Evolutionary conservation across 2,113 vertebrate species (phyloP).

Genomic region (Agelaius tricolor): DNA sequence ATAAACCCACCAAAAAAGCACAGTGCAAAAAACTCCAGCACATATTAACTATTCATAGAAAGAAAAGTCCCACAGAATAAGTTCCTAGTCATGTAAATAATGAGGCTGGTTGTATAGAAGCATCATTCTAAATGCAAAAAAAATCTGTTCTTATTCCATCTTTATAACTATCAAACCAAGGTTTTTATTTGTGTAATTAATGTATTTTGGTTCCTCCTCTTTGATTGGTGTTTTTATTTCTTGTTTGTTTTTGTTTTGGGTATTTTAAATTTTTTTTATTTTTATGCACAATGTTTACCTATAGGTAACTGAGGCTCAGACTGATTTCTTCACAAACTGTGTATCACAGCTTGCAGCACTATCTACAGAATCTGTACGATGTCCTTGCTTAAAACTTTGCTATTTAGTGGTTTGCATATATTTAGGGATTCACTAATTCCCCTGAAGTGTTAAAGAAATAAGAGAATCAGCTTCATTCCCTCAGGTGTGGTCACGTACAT

Average conservation of each 20-base stretch:
- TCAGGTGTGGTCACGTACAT: neutral
- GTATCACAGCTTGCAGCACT: neutral
- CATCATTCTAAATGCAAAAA: neutral
- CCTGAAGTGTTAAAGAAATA: neutral
- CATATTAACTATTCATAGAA: neutral
- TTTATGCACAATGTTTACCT: accelerated
- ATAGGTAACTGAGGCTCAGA: neutral
- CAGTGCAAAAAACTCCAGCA: neutral
- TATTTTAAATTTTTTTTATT: neutral
- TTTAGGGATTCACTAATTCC: neutral
- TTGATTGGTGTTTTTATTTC: neutral
- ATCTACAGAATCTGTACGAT: neutral
- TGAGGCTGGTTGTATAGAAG: neutral
- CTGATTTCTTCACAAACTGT: neutral
- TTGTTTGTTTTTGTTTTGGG: neutral
- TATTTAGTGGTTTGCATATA: neutral
- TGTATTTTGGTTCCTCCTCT: neutral
- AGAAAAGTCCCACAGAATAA: neutral
- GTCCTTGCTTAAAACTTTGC: neutral
- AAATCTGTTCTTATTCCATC: neutral
- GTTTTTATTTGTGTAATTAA: neutral
- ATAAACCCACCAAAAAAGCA: neutral
- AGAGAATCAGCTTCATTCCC: neutral
- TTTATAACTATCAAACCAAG: neutral
- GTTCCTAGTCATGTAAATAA: neutral